phyloP scores from a whole-genome alignment of 2,113 vertebrate species.

The Lichenostomus cassidix region DNA sequence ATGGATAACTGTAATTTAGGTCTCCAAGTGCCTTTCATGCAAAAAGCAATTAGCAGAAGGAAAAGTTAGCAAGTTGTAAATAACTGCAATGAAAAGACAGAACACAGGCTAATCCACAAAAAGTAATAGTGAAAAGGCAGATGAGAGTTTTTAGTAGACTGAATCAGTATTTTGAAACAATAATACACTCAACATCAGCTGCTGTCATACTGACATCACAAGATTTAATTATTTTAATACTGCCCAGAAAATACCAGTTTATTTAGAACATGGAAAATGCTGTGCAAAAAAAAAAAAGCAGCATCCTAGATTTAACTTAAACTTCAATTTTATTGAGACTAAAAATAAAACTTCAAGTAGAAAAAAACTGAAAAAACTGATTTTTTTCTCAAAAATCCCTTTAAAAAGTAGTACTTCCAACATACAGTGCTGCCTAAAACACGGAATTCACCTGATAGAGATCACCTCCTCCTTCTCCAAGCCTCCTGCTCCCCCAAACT shows the following conservation, averaged over 20 bases:
- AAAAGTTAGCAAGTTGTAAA: not conserved
- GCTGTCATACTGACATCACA: not conserved
- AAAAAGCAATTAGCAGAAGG: not conserved
- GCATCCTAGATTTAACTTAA: not conserved
- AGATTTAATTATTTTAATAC: not conserved
- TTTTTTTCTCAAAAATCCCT: not conserved
- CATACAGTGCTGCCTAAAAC: not conserved
- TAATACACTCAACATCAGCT: not conserved
- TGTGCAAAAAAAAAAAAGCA: not conserved
- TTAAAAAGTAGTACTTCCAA: not conserved
- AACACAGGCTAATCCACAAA: not conserved
- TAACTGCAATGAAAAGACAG: not conserved
- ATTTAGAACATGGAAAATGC: not conserved
- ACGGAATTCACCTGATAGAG: not conserved
- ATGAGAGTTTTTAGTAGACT: not conserved
- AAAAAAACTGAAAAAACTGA: not conserved
- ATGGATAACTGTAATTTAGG: not conserved
- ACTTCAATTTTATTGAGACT: not conserved
- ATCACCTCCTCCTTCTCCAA: not conserved
- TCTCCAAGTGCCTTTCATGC: not conserved
- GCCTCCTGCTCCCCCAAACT: not conserved
- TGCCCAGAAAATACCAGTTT: not conserved
- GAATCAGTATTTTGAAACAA: not conserved
- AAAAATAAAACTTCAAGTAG: not conserved
- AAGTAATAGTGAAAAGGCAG: not conserved